Evolutionary conservation across 2,113 vertebrate genomes (phyloP).

Genomic region (Malaclemys terrapin): DNA sequence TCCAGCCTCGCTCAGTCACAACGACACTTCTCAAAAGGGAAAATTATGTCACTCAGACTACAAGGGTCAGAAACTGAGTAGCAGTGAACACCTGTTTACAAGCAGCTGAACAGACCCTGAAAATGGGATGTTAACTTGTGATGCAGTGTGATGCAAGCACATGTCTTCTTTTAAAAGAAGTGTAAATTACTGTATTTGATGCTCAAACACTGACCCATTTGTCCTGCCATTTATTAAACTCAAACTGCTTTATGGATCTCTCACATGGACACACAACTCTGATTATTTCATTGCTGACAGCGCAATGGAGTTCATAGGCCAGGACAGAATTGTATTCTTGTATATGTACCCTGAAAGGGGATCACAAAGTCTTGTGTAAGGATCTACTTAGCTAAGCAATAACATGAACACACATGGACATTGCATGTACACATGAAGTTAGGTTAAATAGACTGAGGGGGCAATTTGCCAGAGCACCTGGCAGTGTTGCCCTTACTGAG

Average conservation of each 20-base stretch:
- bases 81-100: accelerated
- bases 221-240: not conserved
- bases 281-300: not conserved
- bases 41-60: not conserved
- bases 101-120: accelerated
- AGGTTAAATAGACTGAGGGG: not conserved
- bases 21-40: not conserved
- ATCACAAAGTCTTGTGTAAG: not conserved
- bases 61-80: not conserved
- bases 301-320: not conserved
- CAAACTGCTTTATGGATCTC: not conserved
- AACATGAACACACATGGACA: not conserved
- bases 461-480: not conserved
- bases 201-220: not conserved
- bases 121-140: not conserved
- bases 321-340: not conserved
- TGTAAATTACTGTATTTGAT: accelerated
- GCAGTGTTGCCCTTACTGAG: not conserved
- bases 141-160: accelerated
- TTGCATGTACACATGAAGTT: accelerated
- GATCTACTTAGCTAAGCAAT: not conserved
- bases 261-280: not conserved
- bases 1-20: accelerated
- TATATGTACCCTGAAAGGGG: not conserved
- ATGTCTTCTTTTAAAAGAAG: accelerated